Evolutionary conservation across 1,140 invertebrate genomes (phyloP).

Genomic region (Meloidogyne floridensis): DNA sequence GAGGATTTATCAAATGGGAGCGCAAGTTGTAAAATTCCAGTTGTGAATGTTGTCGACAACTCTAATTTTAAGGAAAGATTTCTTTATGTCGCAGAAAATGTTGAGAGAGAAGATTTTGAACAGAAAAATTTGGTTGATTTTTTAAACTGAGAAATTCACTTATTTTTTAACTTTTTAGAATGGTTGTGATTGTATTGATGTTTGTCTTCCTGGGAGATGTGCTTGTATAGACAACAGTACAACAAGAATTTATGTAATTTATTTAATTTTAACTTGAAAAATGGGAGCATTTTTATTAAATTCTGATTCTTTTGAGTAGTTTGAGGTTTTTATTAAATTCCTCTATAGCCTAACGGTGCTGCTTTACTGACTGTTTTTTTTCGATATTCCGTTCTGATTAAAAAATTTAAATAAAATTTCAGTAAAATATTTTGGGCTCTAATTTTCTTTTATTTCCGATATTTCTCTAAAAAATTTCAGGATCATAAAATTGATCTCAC

Average conservation of each 20-base stretch:
- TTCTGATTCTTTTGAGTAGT: too few relatives aligned
- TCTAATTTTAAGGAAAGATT: not conserved
- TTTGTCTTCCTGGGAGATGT: slow-evolving; percentile 26
- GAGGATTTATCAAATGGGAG: slow-evolving; percentile 12
- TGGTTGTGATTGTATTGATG: slow-evolving; percentile 32
- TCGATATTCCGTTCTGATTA: too few relatives aligned
- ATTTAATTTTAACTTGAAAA: too few relatives aligned
- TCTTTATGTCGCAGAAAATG: slow-evolving; percentile 9
- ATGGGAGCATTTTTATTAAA: too few relatives aligned
- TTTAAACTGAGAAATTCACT: not conserved
- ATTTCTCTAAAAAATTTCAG: not conserved
- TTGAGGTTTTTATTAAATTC: not conserved
- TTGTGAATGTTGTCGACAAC: slow-evolving; percentile 7
- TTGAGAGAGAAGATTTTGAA: slow-evolving; percentile 5
- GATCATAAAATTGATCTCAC: slow-evolving; percentile 22
- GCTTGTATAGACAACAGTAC: slow-evolving; percentile 38
- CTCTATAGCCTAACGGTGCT: too few relatives aligned
- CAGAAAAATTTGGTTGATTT: not conserved
- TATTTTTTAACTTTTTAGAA: slow-evolving; percentile 29
- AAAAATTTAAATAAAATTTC: too few relatives aligned
- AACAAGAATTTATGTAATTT: slow-evolving; percentile 16
- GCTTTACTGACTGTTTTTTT: slow-evolving; percentile 25
- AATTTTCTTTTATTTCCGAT: too few relatives aligned
- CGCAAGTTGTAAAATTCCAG: slow-evolving; percentile 11
- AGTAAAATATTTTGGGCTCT: too few relatives aligned